Evolutionary conservation across 1,140 invertebrate species (phyloP).

Genomic region (Calycopis cecrops): DNA sequence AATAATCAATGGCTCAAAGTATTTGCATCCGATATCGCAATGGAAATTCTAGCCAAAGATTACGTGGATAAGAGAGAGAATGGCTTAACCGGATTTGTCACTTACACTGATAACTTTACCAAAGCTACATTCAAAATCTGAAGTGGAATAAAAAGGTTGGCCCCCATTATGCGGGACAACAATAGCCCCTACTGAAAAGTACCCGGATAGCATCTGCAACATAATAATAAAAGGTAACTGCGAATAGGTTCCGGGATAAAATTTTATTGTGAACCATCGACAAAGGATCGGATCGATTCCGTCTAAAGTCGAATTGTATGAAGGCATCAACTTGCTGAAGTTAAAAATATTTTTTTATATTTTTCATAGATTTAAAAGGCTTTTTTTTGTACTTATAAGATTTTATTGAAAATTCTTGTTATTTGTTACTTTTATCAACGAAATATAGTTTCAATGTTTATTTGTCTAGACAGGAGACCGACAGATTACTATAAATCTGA

Average conservation of each 20-base stretch:
- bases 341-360: not conserved
- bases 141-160: slow-evolving; percentile 64
- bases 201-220: slow-evolving; percentile 63
- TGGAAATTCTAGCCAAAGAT: slow-evolving; percentile 21
- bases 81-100: slow-evolving; percentile 28
- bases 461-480: too few relatives aligned
- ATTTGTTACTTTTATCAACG: too few relatives aligned
- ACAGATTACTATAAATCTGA: too few relatives aligned
- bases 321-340: slow-evolving; percentile 7
- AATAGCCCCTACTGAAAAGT: slow-evolving; percentile 58
- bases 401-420: too few relatives aligned
- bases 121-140: slow-evolving; percentile 50
- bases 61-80: slow-evolving; percentile 28
- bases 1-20: slow-evolving; percentile 20
- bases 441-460: too few relatives aligned
- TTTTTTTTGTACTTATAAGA: not conserved
- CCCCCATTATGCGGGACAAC: slow-evolving; percentile 56
- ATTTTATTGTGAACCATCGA: slow-evolving; percentile 67
- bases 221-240: slow-evolving; percentile 72
- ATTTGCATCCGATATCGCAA: slow-evolving; percentile 10
- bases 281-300: slow-evolving; percentile 38
- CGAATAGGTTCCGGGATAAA: slow-evolving; percentile 67
- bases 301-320: slow-evolving; percentile 13
- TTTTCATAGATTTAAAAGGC: not conserved
- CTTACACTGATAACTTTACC: slow-evolving; percentile 33